Percentiles rank a stretch among this genome's conserved stretches.
Conservation (phyloP, 1,140 invertebrate species). For the Drosophila repleta region DNA sequence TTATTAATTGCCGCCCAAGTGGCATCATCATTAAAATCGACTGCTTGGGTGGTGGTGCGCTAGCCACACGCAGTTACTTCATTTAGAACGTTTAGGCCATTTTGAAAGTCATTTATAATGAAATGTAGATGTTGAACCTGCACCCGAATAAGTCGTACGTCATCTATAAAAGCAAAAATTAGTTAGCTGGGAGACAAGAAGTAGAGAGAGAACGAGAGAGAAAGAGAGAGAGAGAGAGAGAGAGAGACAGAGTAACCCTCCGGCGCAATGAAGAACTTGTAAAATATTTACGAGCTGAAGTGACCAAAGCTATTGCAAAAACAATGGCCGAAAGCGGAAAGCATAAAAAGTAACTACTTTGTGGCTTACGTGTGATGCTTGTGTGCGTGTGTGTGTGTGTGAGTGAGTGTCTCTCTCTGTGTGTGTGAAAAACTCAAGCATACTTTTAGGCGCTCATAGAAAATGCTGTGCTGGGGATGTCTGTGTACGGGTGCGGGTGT, state of each 20-base stretch:
- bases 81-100: slow-evolving; percentile 62
- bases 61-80: slow-evolving; percentile 46
- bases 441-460: slow-evolving; percentile 44
- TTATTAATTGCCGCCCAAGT: slow-evolving; percentile 51
- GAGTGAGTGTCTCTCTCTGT: neutral
- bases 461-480: slow-evolving; percentile 12
- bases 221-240: neutral
- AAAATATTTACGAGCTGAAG: slow-evolving; percentile 79
- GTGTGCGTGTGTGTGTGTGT: slow-evolving; percentile 14
- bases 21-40: slow-evolving; percentile 48
- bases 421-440: slow-evolving; percentile 38
- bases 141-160: slow-evolving; percentile 56
- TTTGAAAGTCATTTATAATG: slow-evolving; percentile 79
- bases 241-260: neutral
- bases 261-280: slow-evolving; percentile 54
- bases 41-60: neutral
- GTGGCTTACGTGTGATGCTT: slow-evolving; percentile 73
- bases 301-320: slow-evolving; percentile 54
- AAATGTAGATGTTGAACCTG: slow-evolving; percentile 71
- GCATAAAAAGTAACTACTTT: slow-evolving; percentile 81
- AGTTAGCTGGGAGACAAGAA: slow-evolving; percentile 45
- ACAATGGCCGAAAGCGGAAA: slow-evolving; percentile 51
- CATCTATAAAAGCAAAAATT: slow-evolving; percentile 70
- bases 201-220: neutral
- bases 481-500: slow-evolving; percentile 36